Evolutionary conservation across 2,888 invertebrate species (phyloP).

Genomic region (Seira sanloemensis): DNA sequence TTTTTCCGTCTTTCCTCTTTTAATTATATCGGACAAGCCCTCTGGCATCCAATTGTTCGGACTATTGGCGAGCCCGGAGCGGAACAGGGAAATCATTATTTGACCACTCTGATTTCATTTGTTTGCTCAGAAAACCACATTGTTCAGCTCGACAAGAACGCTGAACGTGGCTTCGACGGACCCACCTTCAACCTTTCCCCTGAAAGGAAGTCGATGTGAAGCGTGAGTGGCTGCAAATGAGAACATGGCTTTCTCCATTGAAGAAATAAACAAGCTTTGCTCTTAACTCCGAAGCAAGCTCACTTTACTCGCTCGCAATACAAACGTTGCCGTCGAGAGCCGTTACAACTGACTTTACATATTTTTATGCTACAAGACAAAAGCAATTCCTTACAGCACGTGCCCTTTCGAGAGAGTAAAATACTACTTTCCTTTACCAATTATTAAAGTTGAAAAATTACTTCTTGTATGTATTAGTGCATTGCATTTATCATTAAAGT

Average conservation of each 20-base stretch:
- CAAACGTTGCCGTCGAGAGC: too few species aligned
- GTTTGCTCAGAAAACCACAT: slow-evolving; percentile 10
- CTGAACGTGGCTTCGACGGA: not conserved
- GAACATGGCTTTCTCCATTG: not conserved
- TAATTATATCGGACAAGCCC: slow-evolving; percentile 58
- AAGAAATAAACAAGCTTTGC: not conserved
- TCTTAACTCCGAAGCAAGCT: not conserved
- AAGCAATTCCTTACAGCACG: too few species aligned
- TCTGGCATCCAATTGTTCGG: slow-evolving; percentile 44
- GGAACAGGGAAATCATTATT: slow-evolving; percentile 47
- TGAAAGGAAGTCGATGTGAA: slow-evolving; percentile 5
- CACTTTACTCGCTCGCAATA: too few species aligned
- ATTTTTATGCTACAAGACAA: too few species aligned
- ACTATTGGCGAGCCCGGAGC: slow-evolving; percentile 28
- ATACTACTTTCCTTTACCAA: too few species aligned
- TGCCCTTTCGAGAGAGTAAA: too few species aligned
- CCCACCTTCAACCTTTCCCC: not conserved
- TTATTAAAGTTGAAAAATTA: too few species aligned
- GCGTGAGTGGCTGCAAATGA: not conserved
- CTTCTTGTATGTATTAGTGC: too few species aligned
- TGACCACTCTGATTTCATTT: slow-evolving; percentile 51
- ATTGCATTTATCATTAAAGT: too few species aligned
- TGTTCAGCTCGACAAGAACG: not conserved
- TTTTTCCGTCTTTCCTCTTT: slow-evolving; percentile 33
- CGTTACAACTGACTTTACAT: too few species aligned